phyloP scores from a whole-genome alignment of 2,888 invertebrate genomes.

The Mesorhabditis sp. region DNA sequence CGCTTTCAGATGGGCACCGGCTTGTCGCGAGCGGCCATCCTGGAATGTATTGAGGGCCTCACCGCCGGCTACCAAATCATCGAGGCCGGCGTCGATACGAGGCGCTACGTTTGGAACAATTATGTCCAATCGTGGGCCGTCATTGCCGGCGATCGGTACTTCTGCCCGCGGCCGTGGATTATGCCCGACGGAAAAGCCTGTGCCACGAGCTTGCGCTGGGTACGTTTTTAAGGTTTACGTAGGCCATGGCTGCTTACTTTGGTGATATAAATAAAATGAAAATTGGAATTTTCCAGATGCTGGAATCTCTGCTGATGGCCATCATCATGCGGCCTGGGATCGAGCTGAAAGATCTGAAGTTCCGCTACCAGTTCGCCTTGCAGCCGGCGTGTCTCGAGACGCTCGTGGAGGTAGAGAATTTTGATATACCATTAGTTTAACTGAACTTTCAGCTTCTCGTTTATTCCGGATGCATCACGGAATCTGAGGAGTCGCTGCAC shows the following conservation, averaged over 20 bases:
- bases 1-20: slow-evolving; percentile 9
- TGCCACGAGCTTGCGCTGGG: not conserved
- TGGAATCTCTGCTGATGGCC: slow-evolving; percentile 43
- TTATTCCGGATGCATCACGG: slow-evolving; percentile 24
- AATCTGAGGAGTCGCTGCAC: slow-evolving; percentile 18
- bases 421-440: not conserved
- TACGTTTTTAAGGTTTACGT: slow-evolving; percentile 14
- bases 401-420: slow-evolving; percentile 18
- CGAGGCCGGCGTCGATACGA: slow-evolving; percentile 42
- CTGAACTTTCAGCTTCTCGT: slow-evolving; percentile 32
- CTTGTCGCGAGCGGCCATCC: not conserved
- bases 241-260: too few relatives aligned
- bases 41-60: too few relatives aligned
- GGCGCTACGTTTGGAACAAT: slow-evolving; percentile 34
- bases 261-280: too few relatives aligned
- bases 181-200: slow-evolving; percentile 31
- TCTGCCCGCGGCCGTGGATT: slow-evolving; percentile 48
- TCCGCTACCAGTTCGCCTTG: slow-evolving; percentile 41
- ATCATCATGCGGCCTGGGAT: slow-evolving; percentile 44
- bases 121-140: slow-evolving; percentile 42
- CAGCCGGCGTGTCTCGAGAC: slow-evolving; percentile 41
- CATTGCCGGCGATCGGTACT: slow-evolving; percentile 14
- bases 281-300: slow-evolving; percentile 34
- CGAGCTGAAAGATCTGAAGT: slow-evolving; percentile 31
- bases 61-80: slow-evolving; percentile 18